phyloP scores from a whole-genome alignment of 2,113 vertebrate genomes.

The Glaucidium brasilianum region DNA sequence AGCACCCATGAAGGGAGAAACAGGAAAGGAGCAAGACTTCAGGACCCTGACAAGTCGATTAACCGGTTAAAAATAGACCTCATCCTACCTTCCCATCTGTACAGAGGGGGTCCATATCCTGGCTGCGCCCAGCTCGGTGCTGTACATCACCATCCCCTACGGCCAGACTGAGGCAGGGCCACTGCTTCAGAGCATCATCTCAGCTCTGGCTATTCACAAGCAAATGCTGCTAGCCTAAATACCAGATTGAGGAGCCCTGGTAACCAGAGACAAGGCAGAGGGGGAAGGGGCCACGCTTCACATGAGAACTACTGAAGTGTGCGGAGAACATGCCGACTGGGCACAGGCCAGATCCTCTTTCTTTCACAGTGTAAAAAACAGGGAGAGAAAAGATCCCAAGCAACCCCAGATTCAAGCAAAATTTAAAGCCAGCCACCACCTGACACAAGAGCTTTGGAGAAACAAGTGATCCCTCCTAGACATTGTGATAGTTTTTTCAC shows the following conservation, averaged over 20 bases:
- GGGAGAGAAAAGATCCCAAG: neutral
- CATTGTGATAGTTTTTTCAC: neutral
- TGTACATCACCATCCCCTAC: neutral
- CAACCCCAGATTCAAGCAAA: neutral
- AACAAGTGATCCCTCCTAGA: neutral
- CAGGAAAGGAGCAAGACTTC: neutral
- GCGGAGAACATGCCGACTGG: neutral
- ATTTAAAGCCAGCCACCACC: neutral
- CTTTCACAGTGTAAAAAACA: neutral
- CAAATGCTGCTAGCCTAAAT: conserved; percentile 65
- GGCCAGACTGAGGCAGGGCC: neutral
- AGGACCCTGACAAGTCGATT: neutral
- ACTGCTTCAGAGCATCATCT: conserved; percentile 17
- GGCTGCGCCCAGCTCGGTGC: neutral
- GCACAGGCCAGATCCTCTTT: neutral
- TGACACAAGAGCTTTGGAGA: neutral
- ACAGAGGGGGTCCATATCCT: neutral
- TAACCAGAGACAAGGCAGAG: conserved; percentile 32
- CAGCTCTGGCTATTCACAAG: conserved; percentile 66
- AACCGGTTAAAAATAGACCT: neutral
- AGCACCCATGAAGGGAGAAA: neutral
- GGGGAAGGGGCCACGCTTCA: neutral
- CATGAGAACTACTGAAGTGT: conserved; percentile 34
- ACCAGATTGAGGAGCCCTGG: conserved; percentile 69
- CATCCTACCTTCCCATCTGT: neutral